Evolutionary conservation across 23 tunicate genomes (phyloP).

Genomic region (Halocynthia roretzi): DNA sequence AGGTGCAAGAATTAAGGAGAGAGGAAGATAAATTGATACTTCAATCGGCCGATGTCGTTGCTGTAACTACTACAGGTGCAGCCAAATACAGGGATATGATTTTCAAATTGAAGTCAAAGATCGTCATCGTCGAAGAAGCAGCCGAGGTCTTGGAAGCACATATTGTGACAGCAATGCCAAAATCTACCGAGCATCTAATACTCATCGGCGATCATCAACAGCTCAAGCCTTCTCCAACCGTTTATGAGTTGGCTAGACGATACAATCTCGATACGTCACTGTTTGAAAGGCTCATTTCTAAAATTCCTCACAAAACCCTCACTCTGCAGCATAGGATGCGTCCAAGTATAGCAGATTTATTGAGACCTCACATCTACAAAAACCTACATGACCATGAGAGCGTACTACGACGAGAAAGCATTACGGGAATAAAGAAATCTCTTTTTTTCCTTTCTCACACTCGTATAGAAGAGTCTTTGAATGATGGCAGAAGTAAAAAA

Average conservation of each 20-base stretch:
- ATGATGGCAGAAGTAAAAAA: slow-evolving; percentile 61
- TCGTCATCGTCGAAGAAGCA: slow-evolving; percentile 86
- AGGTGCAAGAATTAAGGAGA: slow-evolving; percentile 27
- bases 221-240: slow-evolving; percentile 79
- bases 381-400: slow-evolving; percentile 51
- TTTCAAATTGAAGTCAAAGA: slow-evolving; percentile 28
- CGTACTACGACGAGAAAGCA: slow-evolving; percentile 27
- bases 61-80: slow-evolving; percentile 89
- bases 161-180: slow-evolving; percentile 79
- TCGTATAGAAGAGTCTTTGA: slow-evolving; percentile 34
- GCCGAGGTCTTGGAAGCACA: slow-evolving; percentile 95
- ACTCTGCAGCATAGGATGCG: slow-evolving; percentile 84
- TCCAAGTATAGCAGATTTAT: slow-evolving; percentile 62
- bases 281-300: slow-evolving; percentile 78
- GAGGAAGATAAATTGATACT: slow-evolving; percentile 35
- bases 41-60: slow-evolving; percentile 64
- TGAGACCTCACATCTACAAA: slow-evolving; percentile 66
- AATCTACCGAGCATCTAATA: slow-evolving; percentile 73
- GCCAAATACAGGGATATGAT: slow-evolving; percentile 73
- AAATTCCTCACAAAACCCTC: slow-evolving; percentile 30
- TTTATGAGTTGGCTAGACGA: slow-evolving; percentile 66
- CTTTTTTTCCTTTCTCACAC: slow-evolving; percentile 67
- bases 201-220: slow-evolving; percentile 96
- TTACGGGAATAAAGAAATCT: slow-evolving; percentile 49
- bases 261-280: slow-evolving; percentile 72